Evolutionary conservation across 2,797 vertebrate genomes (phyloP).

Genomic region (Novumbra hubbsi): DNA sequence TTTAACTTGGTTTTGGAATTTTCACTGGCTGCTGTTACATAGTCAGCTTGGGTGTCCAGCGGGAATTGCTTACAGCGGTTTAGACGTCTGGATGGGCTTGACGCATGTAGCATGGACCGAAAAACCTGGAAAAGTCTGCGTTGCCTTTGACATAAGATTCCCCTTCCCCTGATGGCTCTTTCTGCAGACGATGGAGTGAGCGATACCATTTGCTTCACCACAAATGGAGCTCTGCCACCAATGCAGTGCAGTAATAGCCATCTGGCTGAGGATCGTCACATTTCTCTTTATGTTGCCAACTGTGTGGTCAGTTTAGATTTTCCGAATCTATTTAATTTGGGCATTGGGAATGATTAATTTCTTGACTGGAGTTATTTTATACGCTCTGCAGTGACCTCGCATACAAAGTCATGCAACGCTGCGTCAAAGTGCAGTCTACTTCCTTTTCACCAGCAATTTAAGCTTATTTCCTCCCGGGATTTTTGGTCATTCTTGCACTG

Average conservation of each 20-base stretch:
- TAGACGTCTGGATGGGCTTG: slow-evolving; percentile 24
- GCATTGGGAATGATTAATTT: slow-evolving; percentile 31
- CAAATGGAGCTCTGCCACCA: slow-evolving; percentile 31
- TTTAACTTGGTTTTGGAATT: neutral
- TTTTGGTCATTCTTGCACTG: slow-evolving; percentile 21
- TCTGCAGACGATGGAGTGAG: slow-evolving; percentile 36
- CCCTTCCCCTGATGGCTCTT: slow-evolving; percentile 5
- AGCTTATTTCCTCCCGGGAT: slow-evolving; percentile 32
- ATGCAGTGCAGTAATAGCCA: slow-evolving; percentile 25
- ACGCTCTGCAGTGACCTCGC: slow-evolving; percentile 13
- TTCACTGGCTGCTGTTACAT: neutral
- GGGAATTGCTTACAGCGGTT: slow-evolving; percentile 41
- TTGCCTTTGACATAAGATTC: slow-evolving; percentile 32
- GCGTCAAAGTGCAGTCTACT: neutral
- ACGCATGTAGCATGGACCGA: slow-evolving; percentile 19
- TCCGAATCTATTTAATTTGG: slow-evolving; percentile 41
- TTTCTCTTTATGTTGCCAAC: slow-evolving; percentile 27
- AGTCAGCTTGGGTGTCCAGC: slow-evolving; percentile 32
- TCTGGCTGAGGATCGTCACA: slow-evolving; percentile 24
- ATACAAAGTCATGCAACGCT: neutral
- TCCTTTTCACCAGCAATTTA: slow-evolving; percentile 33
- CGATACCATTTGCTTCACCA: slow-evolving; percentile 33
- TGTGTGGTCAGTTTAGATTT: slow-evolving; percentile 18
- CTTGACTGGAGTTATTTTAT: slow-evolving; percentile 27
- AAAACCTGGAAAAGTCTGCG: slow-evolving; percentile 31